Percentiles rank a stretch among this genome's conserved stretches.
Evolutionary conservation across 1,140 invertebrate species (phyloP).

Genomic region (Bombus pascuorum): DNA sequence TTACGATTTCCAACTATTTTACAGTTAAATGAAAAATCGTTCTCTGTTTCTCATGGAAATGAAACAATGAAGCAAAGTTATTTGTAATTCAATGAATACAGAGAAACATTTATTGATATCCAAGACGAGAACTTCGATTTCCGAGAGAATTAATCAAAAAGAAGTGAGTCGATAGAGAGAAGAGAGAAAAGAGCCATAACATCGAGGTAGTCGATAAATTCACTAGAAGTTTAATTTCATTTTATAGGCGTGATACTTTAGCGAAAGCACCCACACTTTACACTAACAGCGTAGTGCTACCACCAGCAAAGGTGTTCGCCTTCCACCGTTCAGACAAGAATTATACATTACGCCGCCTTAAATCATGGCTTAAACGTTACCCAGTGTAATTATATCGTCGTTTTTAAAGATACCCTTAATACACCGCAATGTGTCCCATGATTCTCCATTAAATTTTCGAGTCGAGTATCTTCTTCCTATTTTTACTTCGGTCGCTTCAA

Average conservation of each 20-base stretch:
- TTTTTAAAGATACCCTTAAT: constrained; percentile 66
- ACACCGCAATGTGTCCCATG: constrained; percentile 41
- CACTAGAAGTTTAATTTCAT: constrained; percentile 76
- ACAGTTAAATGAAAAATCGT: neutral
- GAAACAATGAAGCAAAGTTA: neutral
- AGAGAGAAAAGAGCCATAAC: constrained; percentile 25
- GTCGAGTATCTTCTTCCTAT: constrained; percentile 1
- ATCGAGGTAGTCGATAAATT: constrained; percentile 71
- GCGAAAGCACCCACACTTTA: constrained; percentile 69
- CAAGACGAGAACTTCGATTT: neutral
- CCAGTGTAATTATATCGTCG: constrained; percentile 70
- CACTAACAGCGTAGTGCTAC: constrained; percentile 66
- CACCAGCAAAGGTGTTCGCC: constrained; percentile 25
- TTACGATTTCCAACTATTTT: no score
- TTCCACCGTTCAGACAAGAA: constrained; percentile 51
- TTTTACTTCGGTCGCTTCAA: no score
- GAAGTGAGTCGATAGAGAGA: neutral
- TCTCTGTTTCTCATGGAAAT: neutral
- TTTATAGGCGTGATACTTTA: constrained; percentile 77
- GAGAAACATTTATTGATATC: neutral
- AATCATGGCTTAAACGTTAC: constrained; percentile 62
- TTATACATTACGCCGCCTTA: constrained; percentile 68
- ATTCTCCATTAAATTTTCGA: constrained; percentile 42
- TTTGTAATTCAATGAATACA: neutral
- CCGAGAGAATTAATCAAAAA: constrained; percentile 45